Base-by-base conservation (phyloP, 2,797 vertebrate genomes). In the Hydrolagus colliei region DNA sequence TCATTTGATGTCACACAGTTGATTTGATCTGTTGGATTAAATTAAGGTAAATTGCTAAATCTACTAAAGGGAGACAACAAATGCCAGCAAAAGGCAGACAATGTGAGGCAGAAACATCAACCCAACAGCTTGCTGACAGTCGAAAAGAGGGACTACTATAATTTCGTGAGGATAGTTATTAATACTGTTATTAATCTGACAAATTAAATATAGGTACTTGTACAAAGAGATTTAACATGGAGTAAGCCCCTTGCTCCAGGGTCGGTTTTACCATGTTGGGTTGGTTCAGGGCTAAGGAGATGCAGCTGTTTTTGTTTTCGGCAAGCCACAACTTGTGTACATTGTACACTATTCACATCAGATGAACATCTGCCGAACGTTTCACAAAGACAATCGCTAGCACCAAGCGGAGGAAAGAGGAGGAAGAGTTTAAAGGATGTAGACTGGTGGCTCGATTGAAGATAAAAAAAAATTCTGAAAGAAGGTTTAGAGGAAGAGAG, bases 1-100 rank as follows among this genome's bases (percentile, higher is more conserved):
- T 80, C 22, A 80, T 65, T 63, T 67, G 22, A 80, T 80, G 63
- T 10, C 35, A 63, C 14, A 67, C 10, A 32, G 8, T 2, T 65
- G 78, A 13, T 67, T 80, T 80, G 62, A 80, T 80, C 27, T 22
- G 20, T 12, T 80, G 7, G 14, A 13, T 79, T 63, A 78, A n/a
- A 61, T 78, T 61, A 13, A 78, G 77, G 59, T n/a, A 79, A 79
- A 79, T 14, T n/a, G 62, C 78, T 16, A 65, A 22, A 62, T 67
- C 6, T 32, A 27, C 22, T 27, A 80, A 16, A 35, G 63, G 22
- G 61, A 67, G 27, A 52, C 41, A 52, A 52, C 41, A 52, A 67
- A 20, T 35, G 2, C 41, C 41, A 16, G 8, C 22, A 67, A 80
- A 9, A 67, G 63, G 10, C 16, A 35, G 63, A 16, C 8, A 35